These are phyloP conservation scores for Alligator sinensis DNA, from an alignment of 2,113 vertebrate species.

Conservation along the genomic window DNA sequence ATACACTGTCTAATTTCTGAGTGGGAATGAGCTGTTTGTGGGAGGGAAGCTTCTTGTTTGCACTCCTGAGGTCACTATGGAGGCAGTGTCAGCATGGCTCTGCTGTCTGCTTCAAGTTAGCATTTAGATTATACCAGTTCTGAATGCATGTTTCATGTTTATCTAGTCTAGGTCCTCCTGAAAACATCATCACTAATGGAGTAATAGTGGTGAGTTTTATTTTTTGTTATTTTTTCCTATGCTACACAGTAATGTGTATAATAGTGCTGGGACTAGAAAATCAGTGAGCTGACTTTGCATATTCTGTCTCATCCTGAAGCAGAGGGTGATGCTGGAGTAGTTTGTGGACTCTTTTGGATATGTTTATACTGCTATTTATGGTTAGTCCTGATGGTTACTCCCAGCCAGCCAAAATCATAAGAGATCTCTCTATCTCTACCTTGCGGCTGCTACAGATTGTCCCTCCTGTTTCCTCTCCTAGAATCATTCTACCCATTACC, in stretches of 20 bases:
- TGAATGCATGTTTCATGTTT: constrained; percentile 37
- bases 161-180: constrained; percentile 42
- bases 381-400: too few relatives aligned
- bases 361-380: too few relatives aligned
- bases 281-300: background rate
- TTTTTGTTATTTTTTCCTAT: background rate
- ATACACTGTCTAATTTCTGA: too few relatives aligned
- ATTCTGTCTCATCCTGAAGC: background rate
- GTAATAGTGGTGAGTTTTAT: constrained; percentile 65
- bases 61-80: too few relatives aligned
- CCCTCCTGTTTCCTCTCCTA: too few relatives aligned
- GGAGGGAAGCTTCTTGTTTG: too few relatives aligned
- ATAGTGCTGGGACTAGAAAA: background rate
- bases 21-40: too few relatives aligned
- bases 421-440: too few relatives aligned
- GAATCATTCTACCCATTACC: too few relatives aligned
- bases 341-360: background rate
- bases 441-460: too few relatives aligned
- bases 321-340: background rate
- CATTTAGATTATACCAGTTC: background rate
- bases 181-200: constrained; percentile 70
- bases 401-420: too few relatives aligned
- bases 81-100: too few relatives aligned
- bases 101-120: background rate
- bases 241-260: background rate